Conservation (phyloP, 2,113 vertebrate species). For the Oreochromis niloticus region DNA sequence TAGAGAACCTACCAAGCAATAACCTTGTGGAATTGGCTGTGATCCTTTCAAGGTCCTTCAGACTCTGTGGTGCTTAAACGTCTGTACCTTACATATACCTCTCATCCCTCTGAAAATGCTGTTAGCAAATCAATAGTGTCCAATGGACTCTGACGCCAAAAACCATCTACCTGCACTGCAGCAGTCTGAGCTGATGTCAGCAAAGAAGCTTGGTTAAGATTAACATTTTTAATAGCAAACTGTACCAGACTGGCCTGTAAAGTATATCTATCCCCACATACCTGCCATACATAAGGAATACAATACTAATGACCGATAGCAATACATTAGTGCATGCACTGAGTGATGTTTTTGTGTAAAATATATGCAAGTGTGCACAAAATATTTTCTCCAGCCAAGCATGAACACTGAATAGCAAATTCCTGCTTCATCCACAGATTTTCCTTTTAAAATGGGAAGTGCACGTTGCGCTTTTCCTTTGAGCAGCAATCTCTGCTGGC, state of each 20-base stretch:
- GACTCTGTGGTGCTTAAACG: not conserved
- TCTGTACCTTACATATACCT: not conserved
- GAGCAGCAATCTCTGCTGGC: conserved; percentile 44
- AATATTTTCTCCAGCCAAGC: not conserved
- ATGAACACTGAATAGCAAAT: conserved; percentile 24
- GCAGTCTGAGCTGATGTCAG: conserved; percentile 1
- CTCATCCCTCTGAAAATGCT: not conserved
- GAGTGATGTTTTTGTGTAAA: not conserved
- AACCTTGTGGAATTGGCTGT: conserved; percentile 10
- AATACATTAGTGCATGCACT: not conserved
- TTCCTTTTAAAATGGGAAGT: conserved; percentile 17
- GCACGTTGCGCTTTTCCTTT: conserved; percentile 35
- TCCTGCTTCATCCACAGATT: conserved; percentile 7
- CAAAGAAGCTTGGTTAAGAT: not conserved
- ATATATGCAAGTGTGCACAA: not conserved
- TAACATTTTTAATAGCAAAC: not conserved
- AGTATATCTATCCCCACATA: not conserved
- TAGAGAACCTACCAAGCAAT: conserved; percentile 6
- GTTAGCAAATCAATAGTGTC: conserved; percentile 47
- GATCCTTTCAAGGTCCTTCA: not conserved
- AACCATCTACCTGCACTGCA: conserved; percentile 3
- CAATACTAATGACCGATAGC: not conserved
- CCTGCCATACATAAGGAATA: not conserved
- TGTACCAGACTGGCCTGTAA: not conserved
- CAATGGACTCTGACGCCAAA: not conserved